Evolutionary conservation across 2,113 vertebrate species (phyloP), one percentile per base, ranked within the genome.

Genomic region (Pedionomus torquatus): DNA sequence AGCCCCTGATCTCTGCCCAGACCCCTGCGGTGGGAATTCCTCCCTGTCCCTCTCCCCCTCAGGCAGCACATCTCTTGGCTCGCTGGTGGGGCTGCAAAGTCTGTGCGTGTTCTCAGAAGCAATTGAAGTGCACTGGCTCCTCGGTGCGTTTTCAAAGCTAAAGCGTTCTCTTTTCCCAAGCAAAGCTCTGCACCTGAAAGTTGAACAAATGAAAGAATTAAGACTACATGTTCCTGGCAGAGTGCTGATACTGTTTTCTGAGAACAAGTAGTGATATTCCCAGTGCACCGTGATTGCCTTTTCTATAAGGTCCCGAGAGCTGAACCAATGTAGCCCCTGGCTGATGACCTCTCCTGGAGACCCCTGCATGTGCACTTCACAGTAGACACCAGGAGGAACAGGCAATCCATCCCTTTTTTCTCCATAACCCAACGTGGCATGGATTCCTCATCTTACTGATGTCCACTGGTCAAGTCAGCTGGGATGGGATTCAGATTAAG

Each of bases 81-180:
- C 1, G 5, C 57, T 28, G 20, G 43, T 11, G 72, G 84, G 91
- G 94, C 94, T 46, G 0, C 41, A 11, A 49, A 88, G 91, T 92
- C 94, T 92, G 93, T 26, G 70, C 55, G 12, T 92, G 89, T 79
- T 92, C 92, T 92, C 17, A 54, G 86, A 87, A 87, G 77, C 13
- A 13, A 20, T 7, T 16, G 17, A 66, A 87, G 48, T 35, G 17
- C 85, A 37, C 61, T 78, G 2, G 0, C 46, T 39, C 74, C 51
- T 88, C 61, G 14, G 78, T 52, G 65, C 21, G 15, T 35, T 43
- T 54, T 37, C 70, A 65, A 25, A 88, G 75, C 75, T 12, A 41
- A 55, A 55, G 33, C 24, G 30, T 87, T 71, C 63, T 66, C 74
- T 61, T 44, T 66, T 72, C 52, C 72, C n/a, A 20, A 51, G 72